A percentile compares a stretch with the other conserved stretches of the same genome.
phyloP scores from a whole-genome alignment of 2,888 invertebrate genomes.

The Ormyrus pomaceus region DNA sequence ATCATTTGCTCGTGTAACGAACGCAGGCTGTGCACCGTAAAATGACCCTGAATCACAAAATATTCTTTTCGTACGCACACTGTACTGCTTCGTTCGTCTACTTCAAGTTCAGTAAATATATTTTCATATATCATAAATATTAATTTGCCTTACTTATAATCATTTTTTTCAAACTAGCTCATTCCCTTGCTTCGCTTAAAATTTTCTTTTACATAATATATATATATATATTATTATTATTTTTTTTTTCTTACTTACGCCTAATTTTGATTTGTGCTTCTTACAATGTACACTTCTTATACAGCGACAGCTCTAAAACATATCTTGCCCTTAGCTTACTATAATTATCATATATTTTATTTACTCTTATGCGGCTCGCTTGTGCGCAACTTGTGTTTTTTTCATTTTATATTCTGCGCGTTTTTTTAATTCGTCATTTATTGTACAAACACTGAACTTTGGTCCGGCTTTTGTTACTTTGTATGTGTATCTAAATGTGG shows the following conservation, averaged over 20 bases:
- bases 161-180: neutral
- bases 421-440: constrained; percentile 54
- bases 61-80: neutral
- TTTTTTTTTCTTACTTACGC: constrained; percentile 39
- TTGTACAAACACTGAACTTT: constrained; percentile 57
- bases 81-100: neutral
- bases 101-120: constrained; percentile 10
- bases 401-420: constrained; percentile 6
- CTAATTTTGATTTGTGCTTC: constrained; percentile 60
- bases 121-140: constrained; percentile 39
- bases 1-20: constrained; percentile 20
- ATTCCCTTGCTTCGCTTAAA: constrained; percentile 1
- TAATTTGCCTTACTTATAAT: constrained; percentile 27
- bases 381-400: constrained; percentile 30
- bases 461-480: constrained; percentile 52
- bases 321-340: neutral
- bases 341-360: constrained; percentile 14
- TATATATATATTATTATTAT: neutral
- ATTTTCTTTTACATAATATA: constrained; percentile 44
- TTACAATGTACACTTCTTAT: constrained; percentile 54
- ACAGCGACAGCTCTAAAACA: constrained; percentile 12
- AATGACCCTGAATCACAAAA: constrained; percentile 57
- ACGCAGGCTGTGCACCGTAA: constrained; percentile 4
- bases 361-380: constrained; percentile 12
- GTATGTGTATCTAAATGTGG: constrained; percentile 15